These are phyloP conservation scores for Drosophila greeni DNA, from an alignment of 2,888 invertebrate genomes.

Conservation along the genomic window DNA sequence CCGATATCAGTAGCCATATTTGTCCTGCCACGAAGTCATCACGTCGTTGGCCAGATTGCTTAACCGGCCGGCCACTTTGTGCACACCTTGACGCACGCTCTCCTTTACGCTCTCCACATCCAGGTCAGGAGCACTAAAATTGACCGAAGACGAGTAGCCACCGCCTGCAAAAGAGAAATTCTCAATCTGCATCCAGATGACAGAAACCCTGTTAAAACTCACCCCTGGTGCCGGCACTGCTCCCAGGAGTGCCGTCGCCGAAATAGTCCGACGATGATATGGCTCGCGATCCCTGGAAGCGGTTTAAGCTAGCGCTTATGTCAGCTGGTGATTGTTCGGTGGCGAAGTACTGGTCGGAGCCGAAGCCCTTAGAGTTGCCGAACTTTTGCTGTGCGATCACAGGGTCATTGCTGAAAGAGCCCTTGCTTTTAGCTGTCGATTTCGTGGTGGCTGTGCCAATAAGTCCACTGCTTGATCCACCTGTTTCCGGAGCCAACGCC, in stretches of 20 bases:
- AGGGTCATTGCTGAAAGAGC: conserved; percentile 54
- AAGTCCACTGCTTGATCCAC: conserved; percentile 2
- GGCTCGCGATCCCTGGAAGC: conserved; percentile 96
- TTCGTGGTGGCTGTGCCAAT: conserved; percentile 1
- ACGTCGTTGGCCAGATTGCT: conserved; percentile 96
- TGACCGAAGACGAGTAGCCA: conserved; percentile 72
- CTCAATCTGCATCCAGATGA: neutral
- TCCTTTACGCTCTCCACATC: conserved; percentile 93
- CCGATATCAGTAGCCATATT: conserved; percentile 82
- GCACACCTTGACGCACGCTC: conserved; percentile 97
- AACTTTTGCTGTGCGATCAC: conserved; percentile 94
- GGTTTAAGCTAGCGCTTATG: conserved; percentile 79
- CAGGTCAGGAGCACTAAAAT: conserved; percentile 86
- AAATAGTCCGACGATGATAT: conserved; percentile 99
- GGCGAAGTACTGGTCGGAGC: conserved; percentile 97
- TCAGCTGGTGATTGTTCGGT: conserved; percentile 81
- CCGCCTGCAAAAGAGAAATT: conserved; percentile 49
- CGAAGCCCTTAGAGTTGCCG: conserved; percentile 97
- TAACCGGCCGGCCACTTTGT: conserved; percentile 97
- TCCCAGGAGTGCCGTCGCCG: conserved; percentile 81
- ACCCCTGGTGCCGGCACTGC: conserved; percentile 43
- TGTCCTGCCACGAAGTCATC: conserved; percentile 94
- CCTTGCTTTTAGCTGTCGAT: conserved; percentile 45
- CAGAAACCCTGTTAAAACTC: neutral
- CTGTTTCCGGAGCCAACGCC: conserved; percentile 17